phyloP scores from a whole-genome alignment of 2,113 vertebrate genomes.

The Callospermophilus lateralis region DNA sequence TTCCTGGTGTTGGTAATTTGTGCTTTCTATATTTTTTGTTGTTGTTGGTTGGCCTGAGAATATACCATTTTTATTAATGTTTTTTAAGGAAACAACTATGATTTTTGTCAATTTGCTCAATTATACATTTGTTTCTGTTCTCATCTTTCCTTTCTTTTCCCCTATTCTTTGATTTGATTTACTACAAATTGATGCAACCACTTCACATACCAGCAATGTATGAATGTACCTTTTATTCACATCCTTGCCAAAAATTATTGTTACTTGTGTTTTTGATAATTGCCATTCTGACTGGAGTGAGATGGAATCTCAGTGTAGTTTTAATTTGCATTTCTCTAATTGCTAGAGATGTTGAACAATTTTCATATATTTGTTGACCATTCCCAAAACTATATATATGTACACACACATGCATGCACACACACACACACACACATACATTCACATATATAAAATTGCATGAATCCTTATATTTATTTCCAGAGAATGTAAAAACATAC shows the following conservation, averaged over 20 bases:
- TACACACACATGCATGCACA: accelerated
- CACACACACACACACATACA: too few species aligned
- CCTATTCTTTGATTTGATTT: background rate
- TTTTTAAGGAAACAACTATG: background rate
- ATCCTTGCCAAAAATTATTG: too few species aligned
- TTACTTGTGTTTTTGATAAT: too few species aligned
- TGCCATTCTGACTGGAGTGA: too few species aligned
- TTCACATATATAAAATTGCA: background rate
- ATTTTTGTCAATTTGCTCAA: background rate
- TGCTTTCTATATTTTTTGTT: background rate
- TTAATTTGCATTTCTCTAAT: too few species aligned
- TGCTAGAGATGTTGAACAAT: too few species aligned
- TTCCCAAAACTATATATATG: too few species aligned
- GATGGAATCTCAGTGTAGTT: too few species aligned
- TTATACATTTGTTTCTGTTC: background rate
- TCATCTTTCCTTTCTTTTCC: background rate
- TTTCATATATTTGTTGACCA: too few species aligned
- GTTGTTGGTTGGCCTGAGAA: background rate
- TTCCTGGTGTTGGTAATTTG: background rate
- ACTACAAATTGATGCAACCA: background rate
- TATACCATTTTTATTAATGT: background rate
- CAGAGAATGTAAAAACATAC: background rate
- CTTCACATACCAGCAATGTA: too few species aligned
- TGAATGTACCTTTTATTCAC: too few species aligned
- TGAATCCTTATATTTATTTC: background rate